phyloP scores from a whole-genome alignment of 2,797 vertebrate species.

The Melanotaenia pygmaea region DNA sequence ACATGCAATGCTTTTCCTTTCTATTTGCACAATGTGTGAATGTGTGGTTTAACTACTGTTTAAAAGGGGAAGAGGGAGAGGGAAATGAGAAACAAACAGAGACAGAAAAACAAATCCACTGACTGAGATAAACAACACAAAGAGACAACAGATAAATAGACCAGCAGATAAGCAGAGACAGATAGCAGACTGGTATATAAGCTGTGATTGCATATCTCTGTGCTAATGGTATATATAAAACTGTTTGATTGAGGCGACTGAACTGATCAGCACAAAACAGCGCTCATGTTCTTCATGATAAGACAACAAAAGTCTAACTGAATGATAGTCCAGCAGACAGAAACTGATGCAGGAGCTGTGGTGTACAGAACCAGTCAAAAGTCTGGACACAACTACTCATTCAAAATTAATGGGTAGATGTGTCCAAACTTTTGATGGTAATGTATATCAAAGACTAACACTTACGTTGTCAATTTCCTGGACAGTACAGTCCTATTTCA shows the following conservation, averaged over 20 bases:
- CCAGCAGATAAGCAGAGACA: constrained; percentile 51
- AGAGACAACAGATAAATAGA: constrained; percentile 51
- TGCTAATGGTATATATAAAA: constrained; percentile 11
- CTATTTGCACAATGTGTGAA: constrained; percentile 11
- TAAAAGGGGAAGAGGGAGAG: background rate
- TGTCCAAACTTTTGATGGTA: background rate
- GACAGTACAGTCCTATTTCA: too few relatives aligned
- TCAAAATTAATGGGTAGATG: background rate
- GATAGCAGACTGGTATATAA: constrained; percentile 29
- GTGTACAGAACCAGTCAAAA: background rate
- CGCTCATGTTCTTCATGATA: constrained; percentile 15
- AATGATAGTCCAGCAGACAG: constrained; percentile 24
- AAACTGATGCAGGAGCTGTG: background rate
- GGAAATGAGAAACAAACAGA: constrained; percentile 35
- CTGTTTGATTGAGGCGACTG: constrained; percentile 5
- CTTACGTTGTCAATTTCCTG: too few relatives aligned
- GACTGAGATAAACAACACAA: constrained; percentile 32
- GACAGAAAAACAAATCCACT: constrained; percentile 15
- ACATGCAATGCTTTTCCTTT: constrained; percentile 23
- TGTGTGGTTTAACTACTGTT: background rate
- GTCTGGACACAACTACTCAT: too few relatives aligned
- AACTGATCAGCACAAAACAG: constrained; percentile 4
- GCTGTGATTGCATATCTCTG: constrained; percentile 11
- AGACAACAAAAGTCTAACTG: constrained; percentile 18
- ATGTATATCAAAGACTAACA: too few relatives aligned